These are phyloP conservation scores for Hemichromis elongatus DNA, from an alignment of 2,113 vertebrate genomes.

Conservation along the genomic window DNA sequence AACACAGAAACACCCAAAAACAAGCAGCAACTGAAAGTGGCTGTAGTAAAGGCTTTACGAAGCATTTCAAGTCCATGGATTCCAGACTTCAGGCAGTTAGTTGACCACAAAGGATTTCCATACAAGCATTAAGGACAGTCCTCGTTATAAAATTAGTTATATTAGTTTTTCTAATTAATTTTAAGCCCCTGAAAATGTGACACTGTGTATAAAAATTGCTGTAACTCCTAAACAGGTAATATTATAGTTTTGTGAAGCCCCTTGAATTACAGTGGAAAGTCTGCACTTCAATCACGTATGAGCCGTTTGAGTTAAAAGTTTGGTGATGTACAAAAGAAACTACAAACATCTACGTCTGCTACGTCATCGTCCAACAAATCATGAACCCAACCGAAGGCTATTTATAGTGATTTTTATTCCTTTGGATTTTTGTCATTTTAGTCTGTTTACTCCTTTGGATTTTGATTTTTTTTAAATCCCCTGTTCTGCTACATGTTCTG, in stretches of 20 bases:
- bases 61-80: background rate
- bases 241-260: background rate
- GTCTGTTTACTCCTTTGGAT: background rate
- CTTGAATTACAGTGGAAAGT: background rate
- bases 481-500: background rate
- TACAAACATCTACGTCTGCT: background rate
- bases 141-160: fast-evolving
- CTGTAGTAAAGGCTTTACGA: background rate
- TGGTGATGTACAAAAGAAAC: background rate
- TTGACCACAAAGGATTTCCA: fast-evolving
- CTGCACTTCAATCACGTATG: background rate
- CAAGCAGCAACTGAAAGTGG: background rate
- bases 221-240: background rate
- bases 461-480: background rate
- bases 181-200: background rate
- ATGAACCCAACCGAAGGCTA: background rate
- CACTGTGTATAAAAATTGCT: background rate
- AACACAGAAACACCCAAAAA: background rate
- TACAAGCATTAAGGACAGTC: background rate
- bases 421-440: background rate
- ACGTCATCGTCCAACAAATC: background rate
- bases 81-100: background rate
- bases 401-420: background rate
- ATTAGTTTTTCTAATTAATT: background rate
- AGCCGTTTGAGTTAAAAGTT: background rate